Percentiles rank a stretch among this genome's conserved stretches.
These are phyloP conservation scores for Pegoplata infirma DNA, from an alignment of 2,888 invertebrate genomes.

Conservation along the genomic window DNA sequence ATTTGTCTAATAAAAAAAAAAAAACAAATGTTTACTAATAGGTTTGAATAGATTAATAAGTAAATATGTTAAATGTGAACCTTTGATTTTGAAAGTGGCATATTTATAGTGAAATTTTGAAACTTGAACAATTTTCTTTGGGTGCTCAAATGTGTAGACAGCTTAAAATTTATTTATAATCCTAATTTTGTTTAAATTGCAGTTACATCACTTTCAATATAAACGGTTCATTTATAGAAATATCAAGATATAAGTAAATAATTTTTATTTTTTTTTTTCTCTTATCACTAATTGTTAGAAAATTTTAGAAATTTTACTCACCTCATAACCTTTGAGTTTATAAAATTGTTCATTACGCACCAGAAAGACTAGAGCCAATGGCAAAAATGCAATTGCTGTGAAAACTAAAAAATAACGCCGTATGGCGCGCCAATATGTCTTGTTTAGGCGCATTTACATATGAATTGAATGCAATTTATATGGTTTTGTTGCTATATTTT, in stretches of 20 bases:
- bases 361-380: constrained; percentile 76
- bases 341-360: constrained; percentile 78
- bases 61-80: background rate
- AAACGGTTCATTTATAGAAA: too few species aligned
- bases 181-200: too few species aligned
- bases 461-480: constrained; percentile 38
- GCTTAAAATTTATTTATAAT: too few species aligned
- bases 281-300: background rate
- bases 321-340: constrained; percentile 78
- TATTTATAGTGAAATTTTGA: too few species aligned
- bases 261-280: too few species aligned
- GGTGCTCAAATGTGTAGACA: too few species aligned
- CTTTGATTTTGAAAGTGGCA: too few species aligned
- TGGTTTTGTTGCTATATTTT: constrained; percentile 41
- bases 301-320: constrained; percentile 67
- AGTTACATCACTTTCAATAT: too few species aligned
- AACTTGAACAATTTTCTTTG: too few species aligned
- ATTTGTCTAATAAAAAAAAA: background rate
- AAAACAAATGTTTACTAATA: background rate
- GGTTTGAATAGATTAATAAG: background rate
- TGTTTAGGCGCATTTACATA: constrained; percentile 77
- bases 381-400: constrained; percentile 77
- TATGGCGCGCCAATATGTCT: constrained; percentile 77
- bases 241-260: too few species aligned
- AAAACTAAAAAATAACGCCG: constrained; percentile 78